Evolutionary conservation across 1,140 invertebrate genomes (phyloP).

Genomic region (Caenorhabditis elegans): WBcel235 BX284606.5:9734001-9734500

Average conservation of each 20-base stretch:
- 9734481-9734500: not conserved
- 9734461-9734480: not conserved
- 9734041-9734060: slow-evolving; percentile 62
- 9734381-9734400: slow-evolving; percentile 63
- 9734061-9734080: slow-evolving; percentile 64
- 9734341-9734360: slow-evolving; percentile 64
- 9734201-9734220: slow-evolving; percentile 9
- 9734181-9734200: slow-evolving; percentile 29
- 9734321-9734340: slow-evolving; percentile 56
- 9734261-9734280: not conserved
- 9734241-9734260: slow-evolving; percentile 13
- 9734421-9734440: slow-evolving; percentile 60
- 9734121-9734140: slow-evolving; percentile 60
- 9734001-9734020: slow-evolving; percentile 1
- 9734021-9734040: slow-evolving; percentile 61
- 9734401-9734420: slow-evolving; percentile 62
- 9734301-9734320: slow-evolving; percentile 63
- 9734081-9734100: slow-evolving; percentile 60
- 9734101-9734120: slow-evolving; percentile 64
- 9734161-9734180: not conserved
- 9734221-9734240: not conserved
- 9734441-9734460: not conserved
- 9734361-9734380: slow-evolving; percentile 65
- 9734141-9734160: not conserved
- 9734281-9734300: slow-evolving; percentile 50